Conservation (phyloP, 2,113 vertebrate species). For the Ochotona princeps region DNA sequence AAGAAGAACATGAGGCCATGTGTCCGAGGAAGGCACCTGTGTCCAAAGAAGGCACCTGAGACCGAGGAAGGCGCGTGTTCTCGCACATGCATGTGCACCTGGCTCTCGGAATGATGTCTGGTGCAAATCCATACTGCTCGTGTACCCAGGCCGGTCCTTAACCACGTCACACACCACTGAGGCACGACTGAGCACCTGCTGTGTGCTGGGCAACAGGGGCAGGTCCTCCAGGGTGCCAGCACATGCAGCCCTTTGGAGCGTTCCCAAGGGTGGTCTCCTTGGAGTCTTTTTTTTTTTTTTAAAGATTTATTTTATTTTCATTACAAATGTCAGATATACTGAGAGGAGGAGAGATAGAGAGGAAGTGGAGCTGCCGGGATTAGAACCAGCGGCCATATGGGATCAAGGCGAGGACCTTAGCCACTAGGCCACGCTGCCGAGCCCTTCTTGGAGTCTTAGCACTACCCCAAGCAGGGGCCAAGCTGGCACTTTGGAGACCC, state of each 20-base stretch:
- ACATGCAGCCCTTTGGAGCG: not conserved
- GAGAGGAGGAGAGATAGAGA: too few species aligned
- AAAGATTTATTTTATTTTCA: too few species aligned
- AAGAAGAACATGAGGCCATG: rapidly evolving
- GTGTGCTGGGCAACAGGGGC: not conserved
- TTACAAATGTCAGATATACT: too few species aligned
- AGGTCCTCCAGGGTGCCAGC: not conserved
- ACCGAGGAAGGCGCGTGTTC: too few species aligned
- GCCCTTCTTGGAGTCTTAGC: not conserved
- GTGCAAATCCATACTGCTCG: not conserved
- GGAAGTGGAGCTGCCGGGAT: too few species aligned
- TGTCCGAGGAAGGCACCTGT: too few species aligned
- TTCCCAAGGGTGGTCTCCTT: not conserved
- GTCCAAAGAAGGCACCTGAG: too few species aligned
- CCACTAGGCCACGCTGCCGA: too few species aligned
- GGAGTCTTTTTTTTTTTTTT: too few species aligned
- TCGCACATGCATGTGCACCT: not conserved
- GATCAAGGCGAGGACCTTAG: too few species aligned
- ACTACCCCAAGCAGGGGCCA: not conserved
- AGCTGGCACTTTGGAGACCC: not conserved
- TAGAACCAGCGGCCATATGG: too few species aligned
- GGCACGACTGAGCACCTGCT: not conserved
- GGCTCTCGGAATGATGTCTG: not conserved
- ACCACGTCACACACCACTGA: not conserved
- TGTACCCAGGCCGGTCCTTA: not conserved